Conservation (phyloP, 2,797 vertebrate genomes). For the Merluccius polli region DNA sequence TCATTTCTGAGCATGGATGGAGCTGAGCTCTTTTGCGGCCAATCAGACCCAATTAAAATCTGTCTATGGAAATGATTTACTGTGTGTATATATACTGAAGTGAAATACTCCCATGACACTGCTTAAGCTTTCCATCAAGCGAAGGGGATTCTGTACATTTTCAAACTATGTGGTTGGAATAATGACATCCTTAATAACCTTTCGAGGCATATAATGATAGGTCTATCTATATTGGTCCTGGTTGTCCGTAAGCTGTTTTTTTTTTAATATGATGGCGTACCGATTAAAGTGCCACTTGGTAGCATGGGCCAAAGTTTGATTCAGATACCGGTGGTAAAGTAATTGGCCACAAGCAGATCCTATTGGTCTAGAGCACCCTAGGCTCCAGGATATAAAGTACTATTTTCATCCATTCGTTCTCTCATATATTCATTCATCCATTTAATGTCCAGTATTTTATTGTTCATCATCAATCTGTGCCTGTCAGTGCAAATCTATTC, state of each 20-base stretch:
- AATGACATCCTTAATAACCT: conserved; percentile 47
- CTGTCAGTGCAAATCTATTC: too few species aligned
- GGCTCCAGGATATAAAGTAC: conserved; percentile 21
- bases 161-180: conserved; percentile 45
- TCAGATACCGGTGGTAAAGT: conserved; percentile 46
- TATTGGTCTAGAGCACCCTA: conserved; percentile 24
- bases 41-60: conserved; percentile 23
- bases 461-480: too few species aligned
- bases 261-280: conserved; percentile 35
- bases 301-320: conserved; percentile 35
- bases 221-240: conserved; percentile 38
- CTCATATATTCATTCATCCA: not conserved
- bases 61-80: conserved; percentile 4
- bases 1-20: conserved; percentile 26
- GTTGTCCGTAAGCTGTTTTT: conserved; percentile 36
- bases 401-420: conserved; percentile 16
- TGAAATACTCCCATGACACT: conserved; percentile 12
- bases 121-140: conserved; percentile 30
- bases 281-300: conserved; percentile 31
- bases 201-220: conserved; percentile 39
- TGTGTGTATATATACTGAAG: conserved; percentile 7
- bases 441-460: not conserved
- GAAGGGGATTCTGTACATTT: conserved; percentile 3
- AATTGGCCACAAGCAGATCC: conserved; percentile 37
- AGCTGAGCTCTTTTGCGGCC: conserved; percentile 28